phyloP scores from a whole-genome alignment of 2,888 invertebrate species.

The Eristalis tenax region DNA sequence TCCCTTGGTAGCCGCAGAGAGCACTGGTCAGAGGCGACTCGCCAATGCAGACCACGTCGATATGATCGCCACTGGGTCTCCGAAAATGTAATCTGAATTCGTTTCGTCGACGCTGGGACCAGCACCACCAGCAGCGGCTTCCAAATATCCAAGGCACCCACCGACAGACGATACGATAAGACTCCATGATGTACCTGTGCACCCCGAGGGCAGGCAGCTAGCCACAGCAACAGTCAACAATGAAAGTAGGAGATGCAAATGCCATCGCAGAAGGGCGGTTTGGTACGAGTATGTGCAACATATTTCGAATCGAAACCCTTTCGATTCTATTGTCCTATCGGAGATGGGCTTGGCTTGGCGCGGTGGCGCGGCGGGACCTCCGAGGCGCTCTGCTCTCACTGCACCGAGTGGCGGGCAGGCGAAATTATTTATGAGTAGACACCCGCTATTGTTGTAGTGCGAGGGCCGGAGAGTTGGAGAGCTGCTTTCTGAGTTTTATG shows the following conservation, averaged over 20 bases:
- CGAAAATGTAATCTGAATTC: conserved; percentile 39
- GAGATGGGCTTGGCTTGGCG: conserved; percentile 50
- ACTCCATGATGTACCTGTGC: background rate
- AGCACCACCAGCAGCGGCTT: conserved; percentile 22
- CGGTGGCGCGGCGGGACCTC: conserved; percentile 40
- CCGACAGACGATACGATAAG: conserved; percentile 16
- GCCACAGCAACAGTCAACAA: background rate
- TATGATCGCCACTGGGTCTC: conserved; percentile 40
- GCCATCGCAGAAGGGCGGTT: conserved; percentile 42
- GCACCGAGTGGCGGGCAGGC: conserved; percentile 28
- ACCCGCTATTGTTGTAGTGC: conserved; percentile 55
- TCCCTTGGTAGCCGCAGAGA: background rate
- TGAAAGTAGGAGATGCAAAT: background rate
- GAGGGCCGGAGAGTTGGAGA: conserved; percentile 1
- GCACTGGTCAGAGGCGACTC: conserved; percentile 7
- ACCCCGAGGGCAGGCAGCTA: conserved; percentile 25
- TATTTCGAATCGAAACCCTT: conserved; percentile 64
- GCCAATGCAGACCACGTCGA: conserved; percentile 25
- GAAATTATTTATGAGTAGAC: conserved; percentile 67
- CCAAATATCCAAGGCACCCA: background rate
- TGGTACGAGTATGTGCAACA: conserved; percentile 61
- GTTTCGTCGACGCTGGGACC: conserved; percentile 17
- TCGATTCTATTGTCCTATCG: conserved; percentile 68
- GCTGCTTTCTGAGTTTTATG: conserved; percentile 37
- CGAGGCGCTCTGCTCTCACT: conserved; percentile 18